Evolutionary conservation across 2,113 vertebrate genomes (phyloP), one percentile per base, ranked within the genome.

Genomic region (Rhea americana): DNA sequence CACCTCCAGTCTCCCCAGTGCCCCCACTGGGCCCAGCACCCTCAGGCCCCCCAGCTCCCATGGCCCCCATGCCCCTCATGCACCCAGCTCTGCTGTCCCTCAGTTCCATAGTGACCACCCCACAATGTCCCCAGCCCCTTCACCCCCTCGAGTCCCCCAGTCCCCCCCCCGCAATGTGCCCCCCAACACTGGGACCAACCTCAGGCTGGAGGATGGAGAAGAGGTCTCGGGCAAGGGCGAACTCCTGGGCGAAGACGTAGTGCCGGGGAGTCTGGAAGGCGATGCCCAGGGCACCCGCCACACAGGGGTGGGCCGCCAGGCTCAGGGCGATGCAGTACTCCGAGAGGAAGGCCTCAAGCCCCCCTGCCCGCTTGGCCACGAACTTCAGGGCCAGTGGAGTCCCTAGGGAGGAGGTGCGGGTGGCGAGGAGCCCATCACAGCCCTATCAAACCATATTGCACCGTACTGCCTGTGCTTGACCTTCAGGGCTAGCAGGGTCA

Each of bases 241-340:
- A 97, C 93, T 99, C 98, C 97, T 99, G 98, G 61, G 98, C 97
- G 17, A 99, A 99, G 72, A 98, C 98, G 9, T 98, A 99, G 92
- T 98, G 97, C 37, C 96, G 94, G 1, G 98, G 97, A 0, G 98
- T 99, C 91, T 98, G 98, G 95, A 98, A 98, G 92, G 98, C 98
- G 58, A 98, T 98, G 8, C 97, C 98, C 50, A 99, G 96, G 9
- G 98, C 98, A 20, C 97, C 95, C 5, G 98, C 98, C 75, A 99
- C 97, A 59, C 98, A 99, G 0, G 99, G 98, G 32, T 99, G 98
- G 2, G 98, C 97, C 43, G 98, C 98, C 87, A 98, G 98, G 2
- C 97, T 98, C n/a, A 98, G 97, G 5, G 98, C 98, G 65, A 99
- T 97, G 20, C 98, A 98, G 97, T 99, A 99, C 96, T 99, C 99